Conservation (phyloP, 2,113 vertebrate species). For the Corvus hawaiiensis region DNA sequence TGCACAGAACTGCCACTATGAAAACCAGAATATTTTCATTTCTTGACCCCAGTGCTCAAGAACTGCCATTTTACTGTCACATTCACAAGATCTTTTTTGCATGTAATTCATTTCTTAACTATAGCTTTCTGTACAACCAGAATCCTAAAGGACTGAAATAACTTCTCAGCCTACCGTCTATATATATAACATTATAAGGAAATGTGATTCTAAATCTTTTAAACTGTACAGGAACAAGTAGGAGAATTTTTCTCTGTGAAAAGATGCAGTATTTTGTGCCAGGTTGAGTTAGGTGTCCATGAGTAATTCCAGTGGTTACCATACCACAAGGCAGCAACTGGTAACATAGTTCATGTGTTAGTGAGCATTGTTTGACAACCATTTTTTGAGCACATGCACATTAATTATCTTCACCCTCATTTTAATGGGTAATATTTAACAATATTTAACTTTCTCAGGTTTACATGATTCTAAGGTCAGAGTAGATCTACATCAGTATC, state of each 20-base stretch:
- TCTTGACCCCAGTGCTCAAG: not conserved
- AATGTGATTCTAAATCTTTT: not conserved
- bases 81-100: not conserved
- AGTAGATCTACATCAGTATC: not conserved
- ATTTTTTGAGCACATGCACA: not conserved
- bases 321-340: not conserved
- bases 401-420: not conserved
- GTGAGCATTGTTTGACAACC: not conserved
- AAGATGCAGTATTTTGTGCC: not conserved
- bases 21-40: not conserved
- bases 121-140: not conserved
- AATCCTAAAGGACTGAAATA: not conserved
- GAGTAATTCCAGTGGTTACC: not conserved
- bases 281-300: not conserved
- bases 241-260: not conserved
- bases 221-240: not conserved
- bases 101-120: not conserved
- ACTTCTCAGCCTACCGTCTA: not conserved
- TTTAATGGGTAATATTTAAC: not conserved
- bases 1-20: not conserved
- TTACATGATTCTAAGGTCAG: not conserved
- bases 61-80: conserved; percentile 6
- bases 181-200: not conserved
- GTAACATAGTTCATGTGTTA: not conserved
- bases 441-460: not conserved